Percentiles rank a stretch among this genome's conserved stretches.
These are phyloP conservation scores for Isoperla grammatica DNA, from an alignment of 2,888 invertebrate species.

Conservation along the genomic window DNA sequence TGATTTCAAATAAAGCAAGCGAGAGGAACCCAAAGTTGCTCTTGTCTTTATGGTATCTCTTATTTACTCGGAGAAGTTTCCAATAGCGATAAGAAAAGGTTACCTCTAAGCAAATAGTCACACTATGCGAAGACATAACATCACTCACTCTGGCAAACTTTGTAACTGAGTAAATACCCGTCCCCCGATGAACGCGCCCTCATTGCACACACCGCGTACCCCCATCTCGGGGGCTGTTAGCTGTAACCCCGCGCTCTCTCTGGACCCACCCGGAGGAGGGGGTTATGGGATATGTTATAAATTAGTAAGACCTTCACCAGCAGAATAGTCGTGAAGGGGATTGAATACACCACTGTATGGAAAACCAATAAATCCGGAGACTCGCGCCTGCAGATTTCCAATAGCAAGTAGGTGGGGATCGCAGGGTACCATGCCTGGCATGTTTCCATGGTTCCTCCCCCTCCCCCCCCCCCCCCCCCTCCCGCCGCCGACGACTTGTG, in stretches of 20 bases:
- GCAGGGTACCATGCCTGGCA: conserved; percentile 18
- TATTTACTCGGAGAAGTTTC: too few species aligned
- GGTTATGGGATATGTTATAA: conserved; percentile 18
- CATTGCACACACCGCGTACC: too few species aligned
- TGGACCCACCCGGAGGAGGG: conserved; percentile 1
- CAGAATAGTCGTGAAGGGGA: conserved; percentile 11
- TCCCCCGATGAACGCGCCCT: too few species aligned
- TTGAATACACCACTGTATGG: conserved; percentile 27
- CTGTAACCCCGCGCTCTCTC: background rate
- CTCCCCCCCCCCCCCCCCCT: too few species aligned
- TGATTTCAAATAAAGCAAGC: background rate
- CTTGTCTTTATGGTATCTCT: too few species aligned
- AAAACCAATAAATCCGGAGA: conserved; percentile 30
- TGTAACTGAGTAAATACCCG: too few species aligned
- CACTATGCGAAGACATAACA: too few species aligned
- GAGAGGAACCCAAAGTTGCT: too few species aligned
- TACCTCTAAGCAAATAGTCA: too few species aligned
- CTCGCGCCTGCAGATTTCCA: conserved; percentile 29
- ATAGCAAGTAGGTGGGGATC: conserved; percentile 21
- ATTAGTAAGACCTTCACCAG: conserved; percentile 19
- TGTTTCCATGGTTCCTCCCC: conserved; percentile 17
- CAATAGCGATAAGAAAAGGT: too few species aligned
- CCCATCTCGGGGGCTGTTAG: too few species aligned
- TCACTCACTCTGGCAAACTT: too few species aligned
- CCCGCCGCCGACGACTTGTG: background rate